Base-by-base conservation (phyloP, 2,113 vertebrate species). In the Anarrhichthys ocellatus region DNA sequence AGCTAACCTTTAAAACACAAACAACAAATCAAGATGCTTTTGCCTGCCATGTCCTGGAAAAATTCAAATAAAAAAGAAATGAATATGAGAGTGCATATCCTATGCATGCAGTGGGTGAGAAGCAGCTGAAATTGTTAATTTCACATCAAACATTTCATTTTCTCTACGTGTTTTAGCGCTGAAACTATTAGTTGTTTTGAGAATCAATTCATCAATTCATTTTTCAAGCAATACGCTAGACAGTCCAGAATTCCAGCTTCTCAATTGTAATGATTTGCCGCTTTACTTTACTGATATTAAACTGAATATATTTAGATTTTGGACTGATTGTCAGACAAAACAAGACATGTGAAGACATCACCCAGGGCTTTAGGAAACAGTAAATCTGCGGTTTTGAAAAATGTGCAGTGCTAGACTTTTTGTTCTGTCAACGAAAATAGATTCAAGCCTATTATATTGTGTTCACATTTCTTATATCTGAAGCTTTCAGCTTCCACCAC, bases 1-100 rank as follows among this genome's bases (percentile, higher is more conserved):
- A 42, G 32, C 70, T 76, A 52, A 81, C 75, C 79, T 72, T 89
- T 79, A 14, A 78, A 72, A 63, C 73, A 65, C 36, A 36, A 63
- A 71, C 71, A 80, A 58, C 20, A 66, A 85, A 67, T 0, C 64
- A 80, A 69, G 85, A 80, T 54, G 64, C 52, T 67, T 22, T 62
- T 18, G 78, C 59, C 27, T 10, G 9, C 40, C 71, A 48, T 27
- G 38, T 44, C 18, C 34, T 54, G 6, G 2, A 42, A 61, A 75
- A 73, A 61, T 20, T 42, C 1, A 50, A 73, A 71, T 69, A 9
- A 29, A 64, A 29, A 66, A 32, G 13, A 4, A 54, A 44, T 4
- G 15, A 76, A 50, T 27, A 72, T 66, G 52, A 63, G 58, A 9
- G 29, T 11, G 13, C 10, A 65, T 27, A 44, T 52, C 38, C 18